Conservation (phyloP, 2,113 vertebrate species). For the Eurystomus gularis region DNA sequence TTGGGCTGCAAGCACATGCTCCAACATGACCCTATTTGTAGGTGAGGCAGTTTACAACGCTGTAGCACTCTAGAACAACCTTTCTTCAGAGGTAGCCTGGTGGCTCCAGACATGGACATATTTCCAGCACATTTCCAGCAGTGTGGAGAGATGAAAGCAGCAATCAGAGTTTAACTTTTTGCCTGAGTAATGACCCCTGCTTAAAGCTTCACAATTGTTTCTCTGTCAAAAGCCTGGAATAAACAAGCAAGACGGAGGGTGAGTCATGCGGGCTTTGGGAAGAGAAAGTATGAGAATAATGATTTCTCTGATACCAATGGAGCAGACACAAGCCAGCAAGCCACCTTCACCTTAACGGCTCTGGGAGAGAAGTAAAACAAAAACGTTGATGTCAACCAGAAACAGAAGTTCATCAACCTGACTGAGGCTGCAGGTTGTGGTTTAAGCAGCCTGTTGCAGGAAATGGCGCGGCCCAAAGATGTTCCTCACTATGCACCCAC, state of each 20-base stretch:
- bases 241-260: neutral
- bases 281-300: neutral
- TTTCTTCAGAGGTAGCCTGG: neutral
- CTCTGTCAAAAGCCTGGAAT: neutral
- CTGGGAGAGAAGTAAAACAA: neutral
- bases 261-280: neutral
- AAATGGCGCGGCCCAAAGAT: neutral
- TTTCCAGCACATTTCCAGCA: neutral
- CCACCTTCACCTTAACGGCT: neutral
- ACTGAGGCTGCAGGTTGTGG: neutral
- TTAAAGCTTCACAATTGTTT: neutral
- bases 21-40: neutral
- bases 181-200: neutral
- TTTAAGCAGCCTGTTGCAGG: neutral
- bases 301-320: rapidly evolving
- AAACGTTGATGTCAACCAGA: neutral
- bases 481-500: neutral
- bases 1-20: too few species aligned
- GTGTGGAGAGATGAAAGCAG: neutral
- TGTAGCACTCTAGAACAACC: neutral
- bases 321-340: neutral
- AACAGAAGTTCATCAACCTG: neutral
- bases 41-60: neutral
- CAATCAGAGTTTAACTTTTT: neutral
- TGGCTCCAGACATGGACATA: neutral